These are phyloP conservation scores for Mythimna vitellina DNA, from an alignment of 2,888 invertebrate genomes.

Conservation along the genomic window DNA sequence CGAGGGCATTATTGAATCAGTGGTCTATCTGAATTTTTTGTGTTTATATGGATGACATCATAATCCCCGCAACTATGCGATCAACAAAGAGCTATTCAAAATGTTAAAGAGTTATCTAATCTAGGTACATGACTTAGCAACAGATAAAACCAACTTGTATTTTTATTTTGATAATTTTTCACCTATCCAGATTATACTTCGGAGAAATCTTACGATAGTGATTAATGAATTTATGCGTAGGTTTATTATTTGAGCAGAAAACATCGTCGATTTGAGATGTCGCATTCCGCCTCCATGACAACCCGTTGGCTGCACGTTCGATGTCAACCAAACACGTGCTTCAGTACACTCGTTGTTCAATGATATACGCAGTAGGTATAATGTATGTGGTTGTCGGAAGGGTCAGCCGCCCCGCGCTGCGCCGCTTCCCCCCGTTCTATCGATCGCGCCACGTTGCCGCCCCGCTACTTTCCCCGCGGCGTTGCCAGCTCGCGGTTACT, in stretches of 20 bases:
- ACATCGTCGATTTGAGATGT: conserved; percentile 28
- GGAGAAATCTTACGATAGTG: background rate
- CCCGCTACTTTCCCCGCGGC: conserved; percentile 79
- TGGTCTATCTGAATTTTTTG: background rate
- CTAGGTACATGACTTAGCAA: background rate
- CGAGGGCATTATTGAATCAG: background rate
- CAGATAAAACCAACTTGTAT: background rate
- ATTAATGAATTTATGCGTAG: background rate
- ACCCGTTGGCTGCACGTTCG: conserved; percentile 59
- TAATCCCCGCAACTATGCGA: background rate
- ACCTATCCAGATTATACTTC: background rate
- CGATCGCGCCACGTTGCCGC: conserved; percentile 81
- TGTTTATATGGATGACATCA: conserved; percentile 2
- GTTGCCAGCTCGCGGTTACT: conserved; percentile 82
- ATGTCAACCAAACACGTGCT: conserved; percentile 65
- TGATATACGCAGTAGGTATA: conserved; percentile 61
- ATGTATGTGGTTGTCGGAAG: conserved; percentile 70
- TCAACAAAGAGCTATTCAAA: background rate
- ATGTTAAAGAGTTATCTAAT: background rate
- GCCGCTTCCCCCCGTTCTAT: conserved; percentile 69
- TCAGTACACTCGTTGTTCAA: conserved; percentile 38
- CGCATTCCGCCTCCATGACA: conserved; percentile 48
- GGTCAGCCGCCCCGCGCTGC: conserved; percentile 72
- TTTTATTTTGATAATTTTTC: conserved; percentile 25
- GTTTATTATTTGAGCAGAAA: conserved; percentile 25